phyloP scores from a whole-genome alignment of 2,888 invertebrate genomes.

The Drosophila mettleri region DNA sequence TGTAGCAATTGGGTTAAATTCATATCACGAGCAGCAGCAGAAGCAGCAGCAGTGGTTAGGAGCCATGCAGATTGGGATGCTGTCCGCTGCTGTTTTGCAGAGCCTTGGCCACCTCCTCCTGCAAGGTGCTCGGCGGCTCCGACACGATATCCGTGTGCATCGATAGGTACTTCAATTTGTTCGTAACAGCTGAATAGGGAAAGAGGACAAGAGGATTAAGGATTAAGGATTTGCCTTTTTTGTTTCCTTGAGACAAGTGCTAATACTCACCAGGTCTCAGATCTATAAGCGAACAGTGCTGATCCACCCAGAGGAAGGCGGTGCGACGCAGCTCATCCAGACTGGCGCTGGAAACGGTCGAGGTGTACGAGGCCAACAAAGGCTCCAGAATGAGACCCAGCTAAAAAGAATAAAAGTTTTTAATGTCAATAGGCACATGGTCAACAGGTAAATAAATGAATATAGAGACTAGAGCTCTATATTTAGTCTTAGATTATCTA shows the following conservation, averaged over 20 bases:
- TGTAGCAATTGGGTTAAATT: conserved; percentile 60
- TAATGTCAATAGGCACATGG: not conserved
- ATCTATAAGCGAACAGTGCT: conserved; percentile 97
- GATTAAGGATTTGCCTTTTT: too few species aligned
- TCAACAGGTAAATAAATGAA: not conserved
- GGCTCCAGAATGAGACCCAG: conserved; percentile 96
- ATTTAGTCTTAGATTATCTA: too few species aligned
- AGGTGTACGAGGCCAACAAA: conserved; percentile 95
- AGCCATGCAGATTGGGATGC: conserved; percentile 84
- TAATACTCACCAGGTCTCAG: conserved; percentile 93
- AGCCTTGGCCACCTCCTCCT: conserved; percentile 94
- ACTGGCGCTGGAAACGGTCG: conserved; percentile 95
- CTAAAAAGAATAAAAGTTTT: conserved; percentile 85
- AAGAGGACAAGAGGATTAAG: too few species aligned
- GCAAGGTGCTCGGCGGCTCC: conserved; percentile 92
- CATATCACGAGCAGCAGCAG: conserved; percentile 66
- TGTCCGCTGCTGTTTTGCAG: conserved; percentile 85
- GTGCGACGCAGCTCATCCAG: conserved; percentile 96
- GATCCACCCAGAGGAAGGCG: conserved; percentile 97
- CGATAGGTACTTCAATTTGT: conserved; percentile 94
- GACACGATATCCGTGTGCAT: conserved; percentile 97
- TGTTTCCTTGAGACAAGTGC: not conserved
- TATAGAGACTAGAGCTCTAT: too few species aligned
- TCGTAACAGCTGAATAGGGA: conserved; percentile 93
- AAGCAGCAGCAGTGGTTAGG: conserved; percentile 63